Conservation (phyloP, 2,888 invertebrate species). For the Machimus rusticus region DNA sequence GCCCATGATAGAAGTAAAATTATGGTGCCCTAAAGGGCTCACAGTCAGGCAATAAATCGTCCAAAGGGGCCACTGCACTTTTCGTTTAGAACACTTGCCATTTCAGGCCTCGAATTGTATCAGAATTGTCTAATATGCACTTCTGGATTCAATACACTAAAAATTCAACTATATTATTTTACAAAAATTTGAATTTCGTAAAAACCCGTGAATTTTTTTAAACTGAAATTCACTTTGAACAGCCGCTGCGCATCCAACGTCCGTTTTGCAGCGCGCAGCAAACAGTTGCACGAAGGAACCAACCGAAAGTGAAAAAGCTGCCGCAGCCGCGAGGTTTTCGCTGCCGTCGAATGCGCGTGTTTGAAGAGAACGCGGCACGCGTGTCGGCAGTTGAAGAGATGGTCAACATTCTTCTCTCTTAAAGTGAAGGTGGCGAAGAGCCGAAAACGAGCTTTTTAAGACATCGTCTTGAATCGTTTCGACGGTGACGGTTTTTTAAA, state of each 20-base stretch:
- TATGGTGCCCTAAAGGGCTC: neutral
- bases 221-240: neutral
- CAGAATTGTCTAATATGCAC: neutral
- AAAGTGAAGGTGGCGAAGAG: neutral
- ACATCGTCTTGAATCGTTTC: neutral
- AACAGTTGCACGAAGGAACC: neutral
- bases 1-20: neutral
- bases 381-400: neutral
- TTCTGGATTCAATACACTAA: neutral
- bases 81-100: neutral
- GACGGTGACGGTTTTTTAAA: neutral
- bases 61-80: neutral
- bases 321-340: neutral
- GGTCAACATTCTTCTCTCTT: neutral
- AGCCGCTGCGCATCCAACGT: neutral
- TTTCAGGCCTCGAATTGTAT: neutral
- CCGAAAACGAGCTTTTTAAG: neutral
- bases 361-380: neutral
- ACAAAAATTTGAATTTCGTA: neutral
- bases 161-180: neutral
- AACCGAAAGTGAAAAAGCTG: conserved; percentile 13
- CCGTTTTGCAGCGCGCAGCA: neutral
- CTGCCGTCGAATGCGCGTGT: neutral
- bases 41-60: neutral
- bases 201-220: neutral